A percentile compares a stretch with the other conserved stretches of the same genome.
phyloP scores from a whole-genome alignment of 2,113 vertebrate genomes.

The Alexandromys fortis region DNA sequence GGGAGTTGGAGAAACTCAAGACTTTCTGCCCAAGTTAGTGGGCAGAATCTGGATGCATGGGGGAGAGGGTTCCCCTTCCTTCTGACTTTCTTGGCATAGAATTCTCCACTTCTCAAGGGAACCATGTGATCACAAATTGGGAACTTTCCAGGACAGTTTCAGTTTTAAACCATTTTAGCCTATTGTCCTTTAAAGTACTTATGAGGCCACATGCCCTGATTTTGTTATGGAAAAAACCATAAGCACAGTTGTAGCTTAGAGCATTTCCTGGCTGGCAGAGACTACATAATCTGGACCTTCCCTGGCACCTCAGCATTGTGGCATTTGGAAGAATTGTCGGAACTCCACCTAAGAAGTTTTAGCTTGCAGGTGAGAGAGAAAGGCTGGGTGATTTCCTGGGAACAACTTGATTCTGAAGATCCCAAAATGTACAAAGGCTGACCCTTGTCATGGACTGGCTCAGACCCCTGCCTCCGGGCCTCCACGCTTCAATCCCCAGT shows the following conservation, averaged over 20 bases:
- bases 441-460: neutral
- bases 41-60: neutral
- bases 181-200: conserved; percentile 69
- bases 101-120: conserved; percentile 30
- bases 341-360: conserved; percentile 44
- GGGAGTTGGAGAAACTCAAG: conserved; percentile 43
- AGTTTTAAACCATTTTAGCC: conserved; percentile 62
- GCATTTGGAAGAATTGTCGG: conserved; percentile 55
- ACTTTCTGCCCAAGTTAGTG: neutral
- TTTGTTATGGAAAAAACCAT: conserved; percentile 64
- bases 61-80: neutral
- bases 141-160: conserved; percentile 52
- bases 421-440: neutral
- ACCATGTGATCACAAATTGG: conserved; percentile 22
- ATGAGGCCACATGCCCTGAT: conserved; percentile 53
- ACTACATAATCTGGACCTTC: conserved; percentile 58
- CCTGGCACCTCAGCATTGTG: neutral
- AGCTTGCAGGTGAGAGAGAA: conserved; percentile 25
- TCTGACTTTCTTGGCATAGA: conserved; percentile 38
- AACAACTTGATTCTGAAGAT: conserved; percentile 9
- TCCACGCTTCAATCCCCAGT: neutral
- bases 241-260: conserved; percentile 66
- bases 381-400: neutral
- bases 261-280: conserved; percentile 60
- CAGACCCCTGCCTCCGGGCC: neutral